A percentile compares a stretch with the other conserved stretches of the same genome.
Evolutionary conservation across 2,113 vertebrate species (phyloP).

Genomic region (Azemiops feae): DNA sequence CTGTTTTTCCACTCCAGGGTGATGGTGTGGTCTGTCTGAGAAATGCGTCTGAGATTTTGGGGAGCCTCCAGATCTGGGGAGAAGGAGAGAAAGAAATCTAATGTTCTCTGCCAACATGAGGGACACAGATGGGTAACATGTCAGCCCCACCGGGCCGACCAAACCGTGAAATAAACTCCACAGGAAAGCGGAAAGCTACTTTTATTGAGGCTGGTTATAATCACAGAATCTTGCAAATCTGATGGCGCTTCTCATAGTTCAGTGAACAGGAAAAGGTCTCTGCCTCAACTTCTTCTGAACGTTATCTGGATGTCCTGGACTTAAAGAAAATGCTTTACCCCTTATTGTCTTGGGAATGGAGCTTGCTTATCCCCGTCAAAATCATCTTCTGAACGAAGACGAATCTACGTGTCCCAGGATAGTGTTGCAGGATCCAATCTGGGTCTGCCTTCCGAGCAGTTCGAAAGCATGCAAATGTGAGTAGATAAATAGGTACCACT

Average conservation of each 20-base stretch:
- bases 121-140: background rate
- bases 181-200: background rate
- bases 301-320: background rate
- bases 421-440: no score
- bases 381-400: background rate
- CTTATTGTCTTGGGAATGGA: no score
- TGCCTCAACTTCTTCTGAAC: background rate
- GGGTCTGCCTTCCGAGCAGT: no score
- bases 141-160: background rate
- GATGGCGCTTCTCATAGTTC: background rate
- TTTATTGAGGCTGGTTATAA: background rate
- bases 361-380: no score
- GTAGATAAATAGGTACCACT: no score
- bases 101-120: background rate
- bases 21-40: conserved; percentile 89
- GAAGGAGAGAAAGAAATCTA: background rate
- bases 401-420: no score
- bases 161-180: background rate
- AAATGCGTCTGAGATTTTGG: conserved; percentile 78
- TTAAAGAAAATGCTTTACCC: no score
- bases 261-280: background rate
- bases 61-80: conserved; percentile 88
- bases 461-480: no score
- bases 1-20: conserved; percentile 94
- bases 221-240: background rate